Conservation (phyloP, 2,113 vertebrate species). For the zebrafish (Danio rerio) region GRCz12tu NC_133195.1:27884001-27884500, state of each 20-base stretch:
- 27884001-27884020: too few relatives aligned
- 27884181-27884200: background rate
- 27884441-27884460: background rate
- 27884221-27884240: background rate
- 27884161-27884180: too few relatives aligned
- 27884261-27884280: background rate
- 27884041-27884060: too few relatives aligned
- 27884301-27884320: background rate
- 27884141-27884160: too few relatives aligned
- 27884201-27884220: background rate
- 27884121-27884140: too few relatives aligned
- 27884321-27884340: background rate
- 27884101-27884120: too few relatives aligned
- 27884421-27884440: background rate
- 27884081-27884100: too few relatives aligned
- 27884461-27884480: slow-evolving; percentile 12
- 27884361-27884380: background rate
- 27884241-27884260: background rate
- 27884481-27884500: background rate
- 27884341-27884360: background rate
- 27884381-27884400: background rate
- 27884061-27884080: too few relatives aligned
- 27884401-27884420: background rate
- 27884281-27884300: background rate
- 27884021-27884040: too few relatives aligned